A percentile compares a stretch with the other conserved stretches of the same genome.
Conservation (phyloP, 2,797 vertebrate species). For the Xenops minutus region DNA sequence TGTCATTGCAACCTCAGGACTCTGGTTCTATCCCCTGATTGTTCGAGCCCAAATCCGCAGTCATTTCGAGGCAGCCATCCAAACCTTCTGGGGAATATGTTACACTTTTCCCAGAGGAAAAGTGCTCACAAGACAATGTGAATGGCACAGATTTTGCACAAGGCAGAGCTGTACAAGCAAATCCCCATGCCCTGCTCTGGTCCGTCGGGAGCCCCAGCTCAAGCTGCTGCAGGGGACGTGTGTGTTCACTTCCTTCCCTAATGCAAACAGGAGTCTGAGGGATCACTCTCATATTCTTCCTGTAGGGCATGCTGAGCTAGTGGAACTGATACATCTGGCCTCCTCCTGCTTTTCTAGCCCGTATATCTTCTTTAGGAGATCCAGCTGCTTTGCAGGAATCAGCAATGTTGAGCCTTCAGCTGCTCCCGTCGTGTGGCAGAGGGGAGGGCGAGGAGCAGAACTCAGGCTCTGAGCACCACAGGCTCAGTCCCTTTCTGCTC, state of each 20-base stretch:
- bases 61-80: neutral
- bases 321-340: neutral
- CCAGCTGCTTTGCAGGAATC: neutral
- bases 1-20: neutral
- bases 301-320: neutral
- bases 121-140: neutral
- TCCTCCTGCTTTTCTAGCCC: neutral
- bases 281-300: neutral
- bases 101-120: neutral
- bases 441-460: neutral
- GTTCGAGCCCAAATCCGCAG: neutral
- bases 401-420: neutral
- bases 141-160: neutral
- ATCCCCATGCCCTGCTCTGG: neutral
- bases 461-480: neutral
- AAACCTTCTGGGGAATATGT: neutral
- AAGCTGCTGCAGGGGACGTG: neutral
- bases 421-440: fast-evolving
- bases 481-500: neutral
- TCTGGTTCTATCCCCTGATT: neutral
- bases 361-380: neutral
- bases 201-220: neutral
- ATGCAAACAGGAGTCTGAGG: neutral
- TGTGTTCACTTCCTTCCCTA: neutral
- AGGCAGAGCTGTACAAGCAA: neutral